Evolutionary conservation across 53 echinoderm and acorn worm genomes (phyloP).

Genomic region (Luidia sarsii): DNA sequence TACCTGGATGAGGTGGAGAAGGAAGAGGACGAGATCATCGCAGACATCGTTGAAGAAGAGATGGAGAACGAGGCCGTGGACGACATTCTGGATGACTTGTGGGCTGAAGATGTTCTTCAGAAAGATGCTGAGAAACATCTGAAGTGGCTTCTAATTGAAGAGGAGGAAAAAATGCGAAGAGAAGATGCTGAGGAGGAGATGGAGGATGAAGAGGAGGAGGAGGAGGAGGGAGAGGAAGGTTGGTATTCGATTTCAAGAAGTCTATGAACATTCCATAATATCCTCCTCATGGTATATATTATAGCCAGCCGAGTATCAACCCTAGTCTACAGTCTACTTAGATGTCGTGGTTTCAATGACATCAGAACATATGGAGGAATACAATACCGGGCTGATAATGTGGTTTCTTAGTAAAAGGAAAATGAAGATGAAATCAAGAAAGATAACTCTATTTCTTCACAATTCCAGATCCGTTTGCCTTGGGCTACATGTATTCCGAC

Average conservation of each 20-base stretch:
- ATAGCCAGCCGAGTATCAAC: no score
- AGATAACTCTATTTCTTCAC: no score
- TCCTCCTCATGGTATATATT: no score
- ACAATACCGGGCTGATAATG: no score
- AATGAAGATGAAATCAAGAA: no score
- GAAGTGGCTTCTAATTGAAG: conserved; percentile 45
- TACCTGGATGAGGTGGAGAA: conserved; percentile 1
- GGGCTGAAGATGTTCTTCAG: conserved; percentile 64
- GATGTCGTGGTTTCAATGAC: no score
- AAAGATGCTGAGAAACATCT: conserved; percentile 61
- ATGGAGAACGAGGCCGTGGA: conserved; percentile 39
- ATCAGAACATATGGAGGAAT: no score
- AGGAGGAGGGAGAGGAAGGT: not conserved
- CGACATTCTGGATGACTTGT: conserved; percentile 60
- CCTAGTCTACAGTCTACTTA: no score
- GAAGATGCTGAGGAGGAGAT: conserved; percentile 1
- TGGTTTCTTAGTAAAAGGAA: no score
- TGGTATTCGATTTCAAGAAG: no score
- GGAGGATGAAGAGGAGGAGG: not conserved
- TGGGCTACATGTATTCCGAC: conserved; percentile 1
- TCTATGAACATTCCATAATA: no score
- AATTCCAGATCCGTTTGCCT: conserved; percentile 10
- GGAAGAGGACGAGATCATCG: not conserved
- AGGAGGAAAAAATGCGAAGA: conserved; percentile 31
- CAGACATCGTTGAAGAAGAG: conserved; percentile 52